phyloP scores from a whole-genome alignment of 1,140 invertebrate species.

The Tribolium castaneum region DNA sequence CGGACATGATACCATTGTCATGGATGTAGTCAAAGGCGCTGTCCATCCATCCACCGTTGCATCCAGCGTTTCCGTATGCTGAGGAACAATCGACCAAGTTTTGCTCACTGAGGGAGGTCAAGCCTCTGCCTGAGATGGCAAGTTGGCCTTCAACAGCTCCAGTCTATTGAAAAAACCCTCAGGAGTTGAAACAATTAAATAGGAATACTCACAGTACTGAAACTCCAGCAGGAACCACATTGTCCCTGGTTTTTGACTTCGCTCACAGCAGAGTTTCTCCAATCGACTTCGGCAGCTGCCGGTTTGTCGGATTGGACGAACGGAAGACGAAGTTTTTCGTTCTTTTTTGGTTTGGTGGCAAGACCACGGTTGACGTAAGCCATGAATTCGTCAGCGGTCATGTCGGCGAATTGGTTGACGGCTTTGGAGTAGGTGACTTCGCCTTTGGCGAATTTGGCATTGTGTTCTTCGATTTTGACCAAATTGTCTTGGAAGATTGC shows the following conservation, averaged over 20 bases:
- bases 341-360: background rate
- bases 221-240: constrained; percentile 94
- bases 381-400: constrained; percentile 40
- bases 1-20: background rate
- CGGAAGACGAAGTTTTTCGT: background rate
- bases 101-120: background rate
- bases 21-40: constrained; percentile 18
- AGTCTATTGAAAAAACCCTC: background rate
- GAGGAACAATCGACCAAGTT: constrained; percentile 67
- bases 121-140: background rate
- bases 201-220: constrained; percentile 75
- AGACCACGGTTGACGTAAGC: background rate
- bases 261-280: constrained; percentile 89
- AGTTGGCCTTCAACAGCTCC: background rate
- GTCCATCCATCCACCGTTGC: constrained; percentile 31
- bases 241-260: constrained; percentile 90
- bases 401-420: constrained; percentile 45
- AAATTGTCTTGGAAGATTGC: constrained; percentile 59
- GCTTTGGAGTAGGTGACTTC: constrained; percentile 38
- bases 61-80: constrained; percentile 65
- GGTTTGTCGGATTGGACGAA: background rate
- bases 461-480: constrained; percentile 45
- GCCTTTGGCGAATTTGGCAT: constrained; percentile 37
- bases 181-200: constrained; percentile 54
- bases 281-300: constrained; percentile 73